Percentiles rank a stretch among this genome's conserved stretches.
These are phyloP conservation scores for Isichthys henryi DNA, from an alignment of 2,113 vertebrate genomes.

Conservation along the genomic window DNA sequence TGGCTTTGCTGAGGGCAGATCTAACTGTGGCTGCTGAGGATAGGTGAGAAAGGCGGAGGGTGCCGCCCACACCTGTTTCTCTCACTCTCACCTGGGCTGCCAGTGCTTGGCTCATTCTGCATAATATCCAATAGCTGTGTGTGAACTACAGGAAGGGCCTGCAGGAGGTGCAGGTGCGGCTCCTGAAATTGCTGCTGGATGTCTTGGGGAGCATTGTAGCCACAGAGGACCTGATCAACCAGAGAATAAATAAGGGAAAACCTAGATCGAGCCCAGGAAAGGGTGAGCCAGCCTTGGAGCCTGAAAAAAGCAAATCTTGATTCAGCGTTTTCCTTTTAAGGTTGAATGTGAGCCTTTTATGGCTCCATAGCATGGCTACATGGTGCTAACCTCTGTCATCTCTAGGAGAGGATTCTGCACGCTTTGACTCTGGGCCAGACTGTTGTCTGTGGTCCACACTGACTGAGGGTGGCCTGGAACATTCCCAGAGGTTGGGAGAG, in stretches of 20 bases:
- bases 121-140: neutral
- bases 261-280: slow-evolving; percentile 36
- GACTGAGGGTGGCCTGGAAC: slow-evolving; percentile 63
- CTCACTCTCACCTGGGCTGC: too few species aligned
- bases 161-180: slow-evolving; percentile 60
- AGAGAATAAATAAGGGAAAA: slow-evolving; percentile 46
- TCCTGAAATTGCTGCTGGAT: slow-evolving; percentile 71
- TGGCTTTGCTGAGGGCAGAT: slow-evolving; percentile 76
- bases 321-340: neutral
- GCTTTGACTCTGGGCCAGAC: slow-evolving; percentile 36
- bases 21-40: slow-evolving; percentile 61
- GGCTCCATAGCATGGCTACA: neutral
- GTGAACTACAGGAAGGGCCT: slow-evolving; percentile 58
- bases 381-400: neutral
- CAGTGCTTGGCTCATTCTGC: neutral
- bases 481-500: slow-evolving; percentile 77
- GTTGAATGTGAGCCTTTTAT: neutral
- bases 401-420: slow-evolving; percentile 16
- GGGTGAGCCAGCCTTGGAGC: slow-evolving; percentile 33
- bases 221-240: slow-evolving; percentile 71
- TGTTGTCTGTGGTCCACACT: slow-evolving; percentile 44
- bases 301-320: neutral
- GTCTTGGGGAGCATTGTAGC: slow-evolving; percentile 59
- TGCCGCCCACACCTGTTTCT: neutral
- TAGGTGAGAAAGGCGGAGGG: slow-evolving; percentile 54